phyloP scores from a whole-genome alignment of 2,113 vertebrate species.

The Cochlearius cochlearius region DNA sequence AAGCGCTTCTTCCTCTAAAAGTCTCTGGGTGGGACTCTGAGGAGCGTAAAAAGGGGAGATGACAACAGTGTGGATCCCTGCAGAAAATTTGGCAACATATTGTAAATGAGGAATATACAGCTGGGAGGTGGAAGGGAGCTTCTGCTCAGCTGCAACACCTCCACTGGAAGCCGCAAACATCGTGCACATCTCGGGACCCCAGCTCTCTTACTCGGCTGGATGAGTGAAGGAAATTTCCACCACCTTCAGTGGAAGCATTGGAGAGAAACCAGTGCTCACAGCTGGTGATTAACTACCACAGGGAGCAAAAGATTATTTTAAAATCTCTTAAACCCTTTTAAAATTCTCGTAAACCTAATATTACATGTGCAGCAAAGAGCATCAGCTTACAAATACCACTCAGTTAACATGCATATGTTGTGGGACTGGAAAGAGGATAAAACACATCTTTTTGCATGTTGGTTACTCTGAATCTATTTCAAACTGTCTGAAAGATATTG shows the following conservation, averaged over 20 bases:
- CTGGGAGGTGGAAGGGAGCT: background rate
- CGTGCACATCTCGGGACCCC: rapidly evolving
- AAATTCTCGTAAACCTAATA: background rate
- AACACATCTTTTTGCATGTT: background rate
- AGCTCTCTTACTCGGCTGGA: background rate
- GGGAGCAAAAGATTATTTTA: background rate
- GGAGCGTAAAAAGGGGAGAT: background rate
- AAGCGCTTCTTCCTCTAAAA: background rate
- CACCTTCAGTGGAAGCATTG: background rate
- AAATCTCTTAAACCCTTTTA: background rate
- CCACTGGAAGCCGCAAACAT: background rate
- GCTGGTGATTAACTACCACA: background rate
- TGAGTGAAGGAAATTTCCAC: background rate
- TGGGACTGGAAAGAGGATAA: background rate
- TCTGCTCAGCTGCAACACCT: background rate
- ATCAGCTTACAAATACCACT: background rate
- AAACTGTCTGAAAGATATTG: background rate
- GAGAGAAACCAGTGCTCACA: background rate
- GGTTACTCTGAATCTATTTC: background rate
- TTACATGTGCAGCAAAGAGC: background rate
- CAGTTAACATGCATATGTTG: background rate
- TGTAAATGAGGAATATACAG: background rate
- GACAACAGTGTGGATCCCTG: background rate
- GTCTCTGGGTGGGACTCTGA: background rate
- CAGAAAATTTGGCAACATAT: background rate